Base-by-base conservation (phyloP, 1,140 invertebrate genomes). In the Myzus persicae region DNA sequence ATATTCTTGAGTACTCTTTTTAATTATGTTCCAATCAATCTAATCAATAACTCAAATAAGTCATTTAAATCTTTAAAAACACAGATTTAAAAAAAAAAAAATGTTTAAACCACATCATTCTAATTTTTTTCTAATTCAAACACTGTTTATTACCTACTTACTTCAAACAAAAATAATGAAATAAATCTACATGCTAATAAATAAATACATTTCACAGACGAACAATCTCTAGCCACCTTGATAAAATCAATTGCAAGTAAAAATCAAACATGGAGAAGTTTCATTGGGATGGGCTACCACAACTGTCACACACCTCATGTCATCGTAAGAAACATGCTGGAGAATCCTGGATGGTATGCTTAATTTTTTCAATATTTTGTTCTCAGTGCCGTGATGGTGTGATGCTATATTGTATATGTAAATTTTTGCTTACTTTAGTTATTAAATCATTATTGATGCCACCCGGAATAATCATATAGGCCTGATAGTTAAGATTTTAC, bases 271-370 rank as follows among this genome's bases (percentile, higher is more conserved):
- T 99, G 98, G 98, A 96, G 99, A 93, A 98, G 98, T 14, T 99
- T 98, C 95, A 99, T 99, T 93, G 99, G 99, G 0, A 99, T 99
- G 97, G 99, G 99, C 1, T 99, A 99, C 95, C 97, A 99, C 95
- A 99, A 99, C 95, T 99, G 99, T 94, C 97, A 98, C 94, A 98
- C 99, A 22, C 99, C 99, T 0, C 97, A 98, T 94, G 98, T 98
- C 0, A 99, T 99, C 93, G 96, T 98, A 96, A 96, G 99, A 94
- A 99, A 99, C 95, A 98, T 99, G 94, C 99, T 99, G 95, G 99
- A 99, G 96, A 99, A 99, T 96, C 99, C 99, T 92, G 99, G 99
- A 96, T 99, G 99, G 99, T 98, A 93, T 44, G 4, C 24, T 82
- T 46, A 90, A 18, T 93, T 87, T 40, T 48, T 44, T 94, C 20